Conservation (phyloP, 2,888 invertebrate species). For the Acleris emargana region DNA sequence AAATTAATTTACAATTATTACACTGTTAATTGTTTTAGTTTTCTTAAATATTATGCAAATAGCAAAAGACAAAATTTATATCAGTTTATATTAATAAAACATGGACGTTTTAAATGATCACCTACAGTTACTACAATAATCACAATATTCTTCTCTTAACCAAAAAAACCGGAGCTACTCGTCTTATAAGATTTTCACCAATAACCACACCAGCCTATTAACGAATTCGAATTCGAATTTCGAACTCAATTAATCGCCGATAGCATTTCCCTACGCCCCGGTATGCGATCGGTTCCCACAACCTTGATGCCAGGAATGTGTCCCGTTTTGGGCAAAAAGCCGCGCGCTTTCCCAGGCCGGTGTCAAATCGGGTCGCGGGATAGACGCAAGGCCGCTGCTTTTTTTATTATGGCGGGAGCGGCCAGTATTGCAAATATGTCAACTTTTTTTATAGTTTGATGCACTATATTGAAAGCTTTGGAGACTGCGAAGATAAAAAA, state of each 20-base stretch:
- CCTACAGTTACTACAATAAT: too few species aligned
- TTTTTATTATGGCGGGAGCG: not conserved
- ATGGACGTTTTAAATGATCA: too few species aligned
- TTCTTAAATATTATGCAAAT: too few species aligned
- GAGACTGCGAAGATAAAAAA: too few species aligned
- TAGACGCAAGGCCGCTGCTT: slow-evolving; percentile 45
- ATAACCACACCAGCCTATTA: not conserved
- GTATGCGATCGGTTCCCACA: slow-evolving; percentile 82
- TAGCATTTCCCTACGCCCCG: slow-evolving; percentile 65
- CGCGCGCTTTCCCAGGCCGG: slow-evolving; percentile 76
- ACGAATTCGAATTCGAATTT: slow-evolving; percentile 2
- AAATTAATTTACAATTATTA: too few species aligned
- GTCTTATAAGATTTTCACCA: not conserved
- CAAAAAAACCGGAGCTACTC: too few species aligned
- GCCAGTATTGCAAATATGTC: slow-evolving; percentile 7
- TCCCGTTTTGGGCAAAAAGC: slow-evolving; percentile 72
- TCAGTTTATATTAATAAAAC: too few species aligned
- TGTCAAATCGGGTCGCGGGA: slow-evolving; percentile 58
- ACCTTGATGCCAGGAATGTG: slow-evolving; percentile 71
- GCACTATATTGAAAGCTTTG: too few species aligned
- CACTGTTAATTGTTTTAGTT: too few species aligned
- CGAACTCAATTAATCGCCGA: slow-evolving; percentile 31
- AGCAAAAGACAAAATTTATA: too few species aligned
- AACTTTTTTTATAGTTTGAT: too few species aligned
- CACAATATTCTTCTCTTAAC: too few species aligned